Conservation (phyloP, 2,888 invertebrate species). For the Pammene fasciana region DNA sequence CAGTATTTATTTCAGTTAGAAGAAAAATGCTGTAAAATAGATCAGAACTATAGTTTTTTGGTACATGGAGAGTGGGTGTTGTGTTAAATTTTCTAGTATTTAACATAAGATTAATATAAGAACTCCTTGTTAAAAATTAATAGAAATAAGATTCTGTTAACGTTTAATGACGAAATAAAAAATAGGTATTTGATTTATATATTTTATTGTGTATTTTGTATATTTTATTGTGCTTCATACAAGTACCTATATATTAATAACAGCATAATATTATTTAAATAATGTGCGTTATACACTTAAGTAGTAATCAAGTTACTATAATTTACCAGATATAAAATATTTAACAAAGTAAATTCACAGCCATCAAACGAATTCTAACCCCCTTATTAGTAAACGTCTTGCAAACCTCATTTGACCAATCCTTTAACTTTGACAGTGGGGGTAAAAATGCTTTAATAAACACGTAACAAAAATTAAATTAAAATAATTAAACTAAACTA, state of each 20-base stretch:
- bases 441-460: too few relatives aligned
- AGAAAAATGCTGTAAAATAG: too few relatives aligned
- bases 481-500: too few relatives aligned
- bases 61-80: too few relatives aligned
- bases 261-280: neutral
- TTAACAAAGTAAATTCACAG: slow-evolving; percentile 56
- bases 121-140: slow-evolving; percentile 40
- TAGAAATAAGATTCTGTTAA: slow-evolving; percentile 39
- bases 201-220: too few relatives aligned
- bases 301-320: slow-evolving; percentile 10
- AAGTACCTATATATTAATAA: neutral
- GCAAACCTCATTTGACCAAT: too few relatives aligned
- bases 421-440: too few relatives aligned
- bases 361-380: slow-evolving; percentile 47
- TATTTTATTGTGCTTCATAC: slow-evolving; percentile 30
- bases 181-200: neutral
- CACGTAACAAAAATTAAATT: too few relatives aligned
- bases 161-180: slow-evolving; percentile 37
- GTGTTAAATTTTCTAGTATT: neutral
- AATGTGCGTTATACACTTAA: neutral
- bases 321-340: slow-evolving; percentile 45
- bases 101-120: too few relatives aligned
- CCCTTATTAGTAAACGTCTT: neutral
- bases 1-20: neutral
- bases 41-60: too few relatives aligned